These are phyloP conservation scores for Muscidifurax raptorellus DNA, from an alignment of 1,140 invertebrate genomes.

Conservation along the genomic window DNA sequence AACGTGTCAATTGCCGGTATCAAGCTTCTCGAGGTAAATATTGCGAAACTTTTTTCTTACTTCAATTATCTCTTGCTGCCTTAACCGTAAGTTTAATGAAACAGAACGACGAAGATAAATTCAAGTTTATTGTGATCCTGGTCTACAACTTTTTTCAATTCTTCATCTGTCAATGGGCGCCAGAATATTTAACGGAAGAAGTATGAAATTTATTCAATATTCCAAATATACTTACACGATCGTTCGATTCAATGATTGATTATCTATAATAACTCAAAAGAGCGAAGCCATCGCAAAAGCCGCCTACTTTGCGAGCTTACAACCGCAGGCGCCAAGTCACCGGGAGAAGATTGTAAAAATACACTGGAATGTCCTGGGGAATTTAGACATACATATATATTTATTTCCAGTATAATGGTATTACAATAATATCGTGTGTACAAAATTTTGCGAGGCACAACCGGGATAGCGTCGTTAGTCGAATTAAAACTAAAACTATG, in stretches of 20 bases:
- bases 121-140: background rate
- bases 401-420: too few species aligned
- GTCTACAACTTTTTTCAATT: constrained; percentile 9
- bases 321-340: background rate
- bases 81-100: background rate
- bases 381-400: too few species aligned
- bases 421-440: too few species aligned
- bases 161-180: background rate
- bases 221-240: too few species aligned
- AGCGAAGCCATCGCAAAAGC: background rate
- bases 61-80: background rate
- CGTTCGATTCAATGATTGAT: background rate
- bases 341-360: too few species aligned
- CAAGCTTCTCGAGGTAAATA: constrained; percentile 29
- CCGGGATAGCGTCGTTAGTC: too few species aligned
- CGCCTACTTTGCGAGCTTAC: constrained; percentile 15
- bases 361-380: too few species aligned
- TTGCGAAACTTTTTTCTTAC: background rate
- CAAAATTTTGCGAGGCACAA: too few species aligned
- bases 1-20: background rate
- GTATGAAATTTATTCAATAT: too few species aligned
- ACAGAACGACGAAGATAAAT: background rate
- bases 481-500: too few species aligned
- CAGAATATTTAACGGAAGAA: too few species aligned
- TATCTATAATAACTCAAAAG: background rate